phyloP scores from a whole-genome alignment of 2,888 invertebrate species.

The Clusia tigrina region DNA sequence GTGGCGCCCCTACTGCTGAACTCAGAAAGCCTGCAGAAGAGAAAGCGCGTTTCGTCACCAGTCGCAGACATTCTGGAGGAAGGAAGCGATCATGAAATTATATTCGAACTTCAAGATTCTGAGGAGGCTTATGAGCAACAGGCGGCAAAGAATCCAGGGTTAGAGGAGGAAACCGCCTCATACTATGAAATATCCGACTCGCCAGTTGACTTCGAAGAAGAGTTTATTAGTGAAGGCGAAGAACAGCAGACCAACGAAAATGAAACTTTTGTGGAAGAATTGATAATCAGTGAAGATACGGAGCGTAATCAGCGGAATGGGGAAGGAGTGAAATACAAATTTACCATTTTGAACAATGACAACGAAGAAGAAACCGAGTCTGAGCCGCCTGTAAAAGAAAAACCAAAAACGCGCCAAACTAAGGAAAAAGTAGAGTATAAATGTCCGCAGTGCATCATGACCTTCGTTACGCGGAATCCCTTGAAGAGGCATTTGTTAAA shows the following conservation, averaged over 20 bases:
- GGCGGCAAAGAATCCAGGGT: not conserved
- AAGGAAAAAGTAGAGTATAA: conserved; percentile 24
- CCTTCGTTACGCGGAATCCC: conserved; percentile 37
- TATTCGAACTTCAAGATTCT: conserved; percentile 20
- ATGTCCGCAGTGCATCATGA: conserved; percentile 36
- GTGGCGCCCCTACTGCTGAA: no score
- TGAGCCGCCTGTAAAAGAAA: conserved; percentile 19
- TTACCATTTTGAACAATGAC: conserved; percentile 43
- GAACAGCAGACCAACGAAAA: not conserved
- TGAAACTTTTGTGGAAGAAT: not conserved
- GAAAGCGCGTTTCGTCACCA: no score
- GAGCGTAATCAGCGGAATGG: not conserved
- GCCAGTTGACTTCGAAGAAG: conserved; percentile 18
- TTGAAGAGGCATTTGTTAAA: conserved; percentile 35
- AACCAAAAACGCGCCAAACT: conserved; percentile 35
- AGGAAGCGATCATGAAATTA: conserved; percentile 15
- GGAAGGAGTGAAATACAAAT: conserved; percentile 43
- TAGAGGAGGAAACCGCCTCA: conserved; percentile 15
- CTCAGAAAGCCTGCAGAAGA: no score
- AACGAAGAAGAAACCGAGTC: conserved; percentile 38
- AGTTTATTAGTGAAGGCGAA: not conserved
- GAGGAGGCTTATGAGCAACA: conserved; percentile 21
- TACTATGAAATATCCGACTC: conserved; percentile 26
- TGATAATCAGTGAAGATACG: not conserved
- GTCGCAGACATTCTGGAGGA: not conserved